These are phyloP conservation scores for Pteria penguin DNA, from an alignment of 2,888 invertebrate genomes.

Conservation along the genomic window DNA sequence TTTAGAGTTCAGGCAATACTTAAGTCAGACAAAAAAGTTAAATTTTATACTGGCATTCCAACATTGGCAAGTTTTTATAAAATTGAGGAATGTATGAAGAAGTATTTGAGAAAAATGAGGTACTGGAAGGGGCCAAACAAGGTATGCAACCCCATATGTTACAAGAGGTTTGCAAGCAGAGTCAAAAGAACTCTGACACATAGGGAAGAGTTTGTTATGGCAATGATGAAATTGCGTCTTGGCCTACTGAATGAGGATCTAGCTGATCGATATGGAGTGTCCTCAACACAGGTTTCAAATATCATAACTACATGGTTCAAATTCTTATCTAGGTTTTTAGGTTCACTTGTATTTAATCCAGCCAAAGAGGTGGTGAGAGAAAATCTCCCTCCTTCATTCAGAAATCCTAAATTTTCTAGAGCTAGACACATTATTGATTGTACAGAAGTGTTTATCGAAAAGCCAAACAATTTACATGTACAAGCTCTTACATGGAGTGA, in stretches of 20 bases:
- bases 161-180: background rate
- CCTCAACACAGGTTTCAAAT: background rate
- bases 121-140: slow-evolving; percentile 21
- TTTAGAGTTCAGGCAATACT: background rate
- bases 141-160: background rate
- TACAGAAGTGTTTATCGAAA: slow-evolving; percentile 29
- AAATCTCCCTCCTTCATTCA: background rate
- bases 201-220: background rate
- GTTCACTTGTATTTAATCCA: background rate
- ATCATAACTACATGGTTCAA: slow-evolving; percentile 13
- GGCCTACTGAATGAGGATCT: background rate
- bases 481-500: background rate
- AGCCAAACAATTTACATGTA: background rate
- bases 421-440: slow-evolving; percentile 39
- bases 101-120: too few species aligned
- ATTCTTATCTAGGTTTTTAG: background rate
- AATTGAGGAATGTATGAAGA: background rate
- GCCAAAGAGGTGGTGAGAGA: background rate
- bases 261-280: background rate
- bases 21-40: background rate
- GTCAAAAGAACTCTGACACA: background rate
- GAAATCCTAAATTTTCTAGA: slow-evolving; percentile 1
- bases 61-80: background rate
- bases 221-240: background rate
- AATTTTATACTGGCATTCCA: slow-evolving; percentile 19